Base-by-base conservation (phyloP, 2,888 invertebrate species). In the Trichopria drosophilae region DNA sequence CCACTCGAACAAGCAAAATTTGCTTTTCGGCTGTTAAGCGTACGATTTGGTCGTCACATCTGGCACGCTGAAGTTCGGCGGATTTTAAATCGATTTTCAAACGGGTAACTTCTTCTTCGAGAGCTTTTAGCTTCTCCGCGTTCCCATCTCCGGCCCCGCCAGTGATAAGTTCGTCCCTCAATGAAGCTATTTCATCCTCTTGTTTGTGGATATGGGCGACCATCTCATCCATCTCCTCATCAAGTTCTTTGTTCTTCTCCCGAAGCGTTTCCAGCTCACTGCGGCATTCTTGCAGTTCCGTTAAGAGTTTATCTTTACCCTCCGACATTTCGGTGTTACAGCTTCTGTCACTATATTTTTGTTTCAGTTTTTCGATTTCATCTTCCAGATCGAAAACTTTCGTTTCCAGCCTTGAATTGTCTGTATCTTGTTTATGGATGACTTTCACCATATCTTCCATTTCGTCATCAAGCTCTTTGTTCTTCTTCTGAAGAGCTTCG, bases 151-250 rank as follows among this genome's bases (percentile, higher is more conserved):
- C 4, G 69, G 64, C 47, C 77, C 62, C 58, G 76, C 76, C 57
- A 71, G 63, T 39, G 15, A 58, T 58, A 22, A 60, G 39, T 20
- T 49, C 42, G 18, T 61, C 58, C 5, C 58, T 59, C 5, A 67
- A 48, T 15, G 62, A 61, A 0, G 39, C 52, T 16, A 60, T 65
- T 29, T 68, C 64, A 4, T 37, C 31, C 12, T 61, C 56, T 29
- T 57, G 55, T 34, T 60, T 53, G 9, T 57, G 46, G 16, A 66
- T 66, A 3, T 49, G 52, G 5, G 10, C 6, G 5, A 60, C 58
- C 18, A 64, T 53, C 1, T 61, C 61, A 1, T 79, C 78, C 60
- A 79, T 78, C 65, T 80, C 79, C 1, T 78, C 76, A 37, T 80
- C 78, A 29, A 80, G 52, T 2, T 78, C 73, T 4, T 66, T 29